Conservation (phyloP, 2,797 vertebrate genomes). For the Rhinoraja longicauda region DNA sequence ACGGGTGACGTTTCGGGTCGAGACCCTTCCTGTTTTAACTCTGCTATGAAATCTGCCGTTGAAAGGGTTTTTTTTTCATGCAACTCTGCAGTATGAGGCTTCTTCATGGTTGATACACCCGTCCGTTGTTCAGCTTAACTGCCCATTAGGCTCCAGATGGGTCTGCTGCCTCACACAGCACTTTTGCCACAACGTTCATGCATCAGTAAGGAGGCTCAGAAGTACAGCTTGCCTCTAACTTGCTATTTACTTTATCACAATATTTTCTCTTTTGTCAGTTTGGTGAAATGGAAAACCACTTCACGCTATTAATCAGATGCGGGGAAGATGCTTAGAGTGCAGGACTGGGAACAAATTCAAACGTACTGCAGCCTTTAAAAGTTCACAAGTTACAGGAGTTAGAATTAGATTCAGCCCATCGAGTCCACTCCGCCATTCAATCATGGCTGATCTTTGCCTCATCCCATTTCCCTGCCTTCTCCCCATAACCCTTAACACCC, state of each 20-base stretch:
- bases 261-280: not conserved
- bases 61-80: not conserved
- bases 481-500: too few relatives aligned
- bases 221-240: not conserved
- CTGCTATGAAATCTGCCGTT: not conserved
- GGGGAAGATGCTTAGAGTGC: too few relatives aligned
- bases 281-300: slow-evolving; percentile 15
- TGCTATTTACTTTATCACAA: not conserved
- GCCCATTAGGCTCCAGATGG: not conserved
- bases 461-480: too few relatives aligned
- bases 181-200: not conserved
- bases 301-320: slow-evolving; percentile 1
- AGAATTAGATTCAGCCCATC: too few relatives aligned
- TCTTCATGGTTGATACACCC: not conserved
- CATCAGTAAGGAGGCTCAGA: not conserved
- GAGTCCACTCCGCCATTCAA: too few relatives aligned
- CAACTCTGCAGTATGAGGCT: not conserved
- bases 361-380: not conserved
- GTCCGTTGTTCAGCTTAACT: slow-evolving; percentile 24
- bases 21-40: too few relatives aligned
- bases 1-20: too few relatives aligned
- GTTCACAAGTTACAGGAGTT: too few relatives aligned
- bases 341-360: not conserved
- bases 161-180: not conserved
- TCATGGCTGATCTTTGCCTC: too few relatives aligned